Conservation (phyloP, 2,797 vertebrate species). For the Sebastes vulpes region DNA sequence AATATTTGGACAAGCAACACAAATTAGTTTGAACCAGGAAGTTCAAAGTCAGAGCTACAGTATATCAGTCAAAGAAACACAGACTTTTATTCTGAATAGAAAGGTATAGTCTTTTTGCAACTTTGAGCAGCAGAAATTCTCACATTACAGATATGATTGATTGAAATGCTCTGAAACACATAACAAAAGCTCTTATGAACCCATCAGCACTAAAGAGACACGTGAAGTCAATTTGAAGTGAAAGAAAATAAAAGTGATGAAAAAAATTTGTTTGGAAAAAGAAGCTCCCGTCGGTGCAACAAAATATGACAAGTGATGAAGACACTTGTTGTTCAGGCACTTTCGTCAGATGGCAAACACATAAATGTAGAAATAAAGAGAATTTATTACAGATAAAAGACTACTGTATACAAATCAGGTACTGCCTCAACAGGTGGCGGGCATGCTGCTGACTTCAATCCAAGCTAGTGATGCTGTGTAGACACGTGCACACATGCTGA, state of each 20-base stretch:
- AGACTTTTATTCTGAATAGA: background rate
- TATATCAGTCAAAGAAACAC: background rate
- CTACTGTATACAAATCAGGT: background rate
- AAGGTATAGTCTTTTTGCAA: background rate
- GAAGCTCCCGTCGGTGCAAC: background rate
- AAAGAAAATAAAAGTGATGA: conserved; percentile 2
- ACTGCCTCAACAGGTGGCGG: conserved; percentile 11
- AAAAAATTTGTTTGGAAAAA: background rate
- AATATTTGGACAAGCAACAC: background rate
- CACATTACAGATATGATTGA: background rate
- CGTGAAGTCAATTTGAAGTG: background rate
- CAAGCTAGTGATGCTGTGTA: background rate
- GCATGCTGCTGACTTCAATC: background rate
- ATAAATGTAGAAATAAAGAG: background rate
- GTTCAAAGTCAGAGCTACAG: background rate
- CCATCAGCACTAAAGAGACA: conserved; percentile 3
- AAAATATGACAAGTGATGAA: conserved; percentile 25
- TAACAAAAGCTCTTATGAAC: background rate
- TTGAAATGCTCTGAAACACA: background rate
- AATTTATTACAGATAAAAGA: background rate
- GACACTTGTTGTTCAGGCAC: background rate
- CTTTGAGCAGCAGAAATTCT: background rate
- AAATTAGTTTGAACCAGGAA: background rate
- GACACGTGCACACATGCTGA: background rate
- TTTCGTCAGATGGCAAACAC: background rate